phyloP scores from a whole-genome alignment of 1,140 invertebrate species.

The Pseudomyrmex dendroicus region DNA sequence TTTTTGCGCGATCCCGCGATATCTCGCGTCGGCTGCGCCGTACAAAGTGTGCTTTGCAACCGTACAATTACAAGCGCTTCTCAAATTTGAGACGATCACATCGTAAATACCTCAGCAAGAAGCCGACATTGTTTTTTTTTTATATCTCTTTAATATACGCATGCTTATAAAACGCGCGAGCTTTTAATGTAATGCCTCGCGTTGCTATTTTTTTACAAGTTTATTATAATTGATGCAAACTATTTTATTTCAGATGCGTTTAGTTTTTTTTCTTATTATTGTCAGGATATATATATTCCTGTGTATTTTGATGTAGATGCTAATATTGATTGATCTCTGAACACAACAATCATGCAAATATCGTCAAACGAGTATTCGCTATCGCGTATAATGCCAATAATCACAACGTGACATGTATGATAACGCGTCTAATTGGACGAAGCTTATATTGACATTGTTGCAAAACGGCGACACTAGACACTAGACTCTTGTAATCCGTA shows the following conservation, averaged over 20 bases:
- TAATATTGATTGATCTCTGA: slow-evolving; percentile 38
- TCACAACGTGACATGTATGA: slow-evolving; percentile 56
- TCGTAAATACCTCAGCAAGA: neutral
- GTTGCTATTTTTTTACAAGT: too few relatives aligned
- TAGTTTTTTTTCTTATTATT: neutral
- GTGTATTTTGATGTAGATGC: neutral
- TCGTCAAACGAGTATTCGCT: slow-evolving; percentile 36
- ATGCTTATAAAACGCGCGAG: neutral
- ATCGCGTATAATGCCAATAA: slow-evolving; percentile 41
- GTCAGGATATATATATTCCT: neutral
- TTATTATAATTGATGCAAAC: neutral
- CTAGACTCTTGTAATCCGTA: slow-evolving; percentile 29
- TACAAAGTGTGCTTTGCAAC: slow-evolving; percentile 42
- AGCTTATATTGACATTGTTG: slow-evolving; percentile 44
- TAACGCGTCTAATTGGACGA: slow-evolving; percentile 54
- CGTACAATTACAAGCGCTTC: neutral
- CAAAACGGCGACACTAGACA: slow-evolving; percentile 14
- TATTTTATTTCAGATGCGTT: neutral
- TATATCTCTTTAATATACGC: too few relatives aligned
- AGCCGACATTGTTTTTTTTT: too few relatives aligned
- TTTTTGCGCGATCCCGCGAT: slow-evolving; percentile 44
- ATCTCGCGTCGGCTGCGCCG: slow-evolving; percentile 31
- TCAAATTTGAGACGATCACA: neutral
- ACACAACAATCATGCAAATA: slow-evolving; percentile 38
- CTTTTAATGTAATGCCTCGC: neutral